Conservation (phyloP, 1,140 invertebrate genomes). For the Lucilia cuprina region DNA sequence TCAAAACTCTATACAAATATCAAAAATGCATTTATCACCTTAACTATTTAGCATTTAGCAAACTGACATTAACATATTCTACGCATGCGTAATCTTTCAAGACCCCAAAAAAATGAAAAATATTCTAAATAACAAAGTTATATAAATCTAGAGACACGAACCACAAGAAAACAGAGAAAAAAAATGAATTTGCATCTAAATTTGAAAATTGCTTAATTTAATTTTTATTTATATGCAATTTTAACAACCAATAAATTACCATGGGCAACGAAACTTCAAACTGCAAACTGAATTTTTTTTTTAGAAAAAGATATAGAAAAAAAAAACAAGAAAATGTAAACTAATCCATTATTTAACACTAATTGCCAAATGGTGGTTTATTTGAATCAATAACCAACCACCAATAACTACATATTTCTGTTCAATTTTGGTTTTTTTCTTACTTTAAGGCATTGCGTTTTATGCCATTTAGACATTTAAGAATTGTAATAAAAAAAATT, state of each 20-base stretch:
- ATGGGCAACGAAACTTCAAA: conserved; percentile 16
- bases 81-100: conserved; percentile 13
- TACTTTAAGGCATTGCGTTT: not conserved
- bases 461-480: not conserved
- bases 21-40: not conserved
- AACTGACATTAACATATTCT: not conserved
- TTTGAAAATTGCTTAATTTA: conserved; percentile 28
- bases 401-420: not conserved
- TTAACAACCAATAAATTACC: conserved; percentile 26
- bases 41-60: not conserved
- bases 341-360: conserved; percentile 19
- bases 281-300: too few species aligned
- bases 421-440: not conserved
- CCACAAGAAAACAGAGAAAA: not conserved
- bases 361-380: conserved; percentile 27
- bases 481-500: not conserved
- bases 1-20: not conserved
- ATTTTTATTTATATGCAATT: not conserved
- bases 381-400: not conserved
- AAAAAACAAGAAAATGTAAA: not conserved
- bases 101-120: not conserved
- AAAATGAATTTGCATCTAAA: conserved; percentile 18
- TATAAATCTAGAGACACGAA: not conserved
- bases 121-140: not conserved
- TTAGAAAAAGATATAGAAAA: not conserved